A percentile compares a stretch with the other conserved stretches of the same genome.
These are phyloP conservation scores for Actinemys pallida DNA, from an alignment of 2,113 vertebrate species.

Conservation along the genomic window DNA sequence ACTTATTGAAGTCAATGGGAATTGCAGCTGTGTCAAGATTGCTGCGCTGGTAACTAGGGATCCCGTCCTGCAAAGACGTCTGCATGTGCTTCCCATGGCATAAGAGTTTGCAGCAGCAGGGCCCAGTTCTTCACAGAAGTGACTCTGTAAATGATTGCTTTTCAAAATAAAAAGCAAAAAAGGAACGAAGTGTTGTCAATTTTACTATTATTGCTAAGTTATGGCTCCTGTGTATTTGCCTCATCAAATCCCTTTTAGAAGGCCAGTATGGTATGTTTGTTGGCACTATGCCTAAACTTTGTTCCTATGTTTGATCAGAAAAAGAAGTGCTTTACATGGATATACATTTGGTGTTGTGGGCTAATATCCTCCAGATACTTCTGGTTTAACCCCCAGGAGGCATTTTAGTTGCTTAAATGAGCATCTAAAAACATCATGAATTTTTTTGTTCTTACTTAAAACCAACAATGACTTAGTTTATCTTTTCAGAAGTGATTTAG, in stretches of 20 bases:
- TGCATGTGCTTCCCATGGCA: not conserved
- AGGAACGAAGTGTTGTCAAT: not conserved
- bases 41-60: not conserved
- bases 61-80: not conserved
- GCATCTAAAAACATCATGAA: not conserved
- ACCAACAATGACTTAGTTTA: not conserved
- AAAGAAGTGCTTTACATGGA: not conserved
- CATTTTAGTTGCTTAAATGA: not conserved
- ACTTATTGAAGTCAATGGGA: constrained; percentile 6
- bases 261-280: not conserved
- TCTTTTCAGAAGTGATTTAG: not conserved
- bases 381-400: not conserved
- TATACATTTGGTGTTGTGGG: not conserved
- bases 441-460: not conserved
- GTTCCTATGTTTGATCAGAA: not conserved
- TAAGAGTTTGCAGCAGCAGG: not conserved
- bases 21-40: not conserved
- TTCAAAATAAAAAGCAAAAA: not conserved
- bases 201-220: not conserved
- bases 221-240: not conserved
- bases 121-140: not conserved
- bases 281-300: not conserved
- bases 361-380: not conserved
- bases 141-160: not conserved
- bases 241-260: not conserved